Evolutionary conservation across 2,797 vertebrate species (phyloP).

Genomic region (Pseudocheirus occidentalis): DNA sequence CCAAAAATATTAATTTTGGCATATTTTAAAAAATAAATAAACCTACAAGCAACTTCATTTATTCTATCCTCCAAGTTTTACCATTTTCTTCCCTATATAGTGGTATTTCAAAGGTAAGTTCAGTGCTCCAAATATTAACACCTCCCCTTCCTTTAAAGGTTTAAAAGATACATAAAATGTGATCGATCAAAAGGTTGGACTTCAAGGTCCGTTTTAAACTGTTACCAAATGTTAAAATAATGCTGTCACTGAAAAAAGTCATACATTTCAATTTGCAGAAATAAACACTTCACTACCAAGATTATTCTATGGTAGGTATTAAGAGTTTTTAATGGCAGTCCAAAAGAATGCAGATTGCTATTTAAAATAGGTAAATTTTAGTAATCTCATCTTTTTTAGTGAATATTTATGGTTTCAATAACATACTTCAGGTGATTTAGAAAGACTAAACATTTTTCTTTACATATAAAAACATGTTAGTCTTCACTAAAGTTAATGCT

Average conservation of each 20-base stretch:
- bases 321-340: constrained; percentile 1
- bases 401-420: background rate
- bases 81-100: constrained; percentile 2
- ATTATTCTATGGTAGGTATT: background rate
- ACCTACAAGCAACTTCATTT: constrained; percentile 17
- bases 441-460: background rate
- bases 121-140: background rate
- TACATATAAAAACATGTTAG: background rate
- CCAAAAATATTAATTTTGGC: background rate
- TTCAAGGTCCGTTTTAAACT: background rate
- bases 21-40: background rate
- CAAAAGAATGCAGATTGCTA: background rate
- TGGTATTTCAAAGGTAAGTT: constrained; percentile 49
- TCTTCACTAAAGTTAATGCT: background rate
- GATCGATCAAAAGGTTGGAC: background rate
- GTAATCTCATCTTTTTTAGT: constrained; percentile 35
- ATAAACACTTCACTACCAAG: background rate
- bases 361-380: background rate
- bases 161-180: constrained; percentile 10
- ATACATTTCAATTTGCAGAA: background rate
- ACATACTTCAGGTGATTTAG: constrained; percentile 15
- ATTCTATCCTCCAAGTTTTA: background rate
- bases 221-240: constrained; percentile 18
- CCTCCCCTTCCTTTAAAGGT: constrained; percentile 23
- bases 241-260: background rate